Conservation (phyloP, 2,888 invertebrate genomes). For the Masnerella sp. region DNA sequence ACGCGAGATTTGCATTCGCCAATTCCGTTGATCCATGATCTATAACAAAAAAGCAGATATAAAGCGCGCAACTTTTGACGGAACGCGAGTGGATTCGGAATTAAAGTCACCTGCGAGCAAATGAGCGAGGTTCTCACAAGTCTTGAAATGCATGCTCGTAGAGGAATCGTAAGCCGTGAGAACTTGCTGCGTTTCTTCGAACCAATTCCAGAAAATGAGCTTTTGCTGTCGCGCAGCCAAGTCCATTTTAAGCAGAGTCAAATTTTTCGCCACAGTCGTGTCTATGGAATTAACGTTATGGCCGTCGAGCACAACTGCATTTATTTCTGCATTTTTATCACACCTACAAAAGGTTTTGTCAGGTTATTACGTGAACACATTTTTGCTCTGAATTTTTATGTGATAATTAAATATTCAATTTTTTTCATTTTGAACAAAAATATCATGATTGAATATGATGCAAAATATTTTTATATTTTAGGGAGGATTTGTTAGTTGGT, state of each 20-base stretch:
- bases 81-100: slow-evolving; percentile 13
- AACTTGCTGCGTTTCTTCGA: slow-evolving; percentile 66
- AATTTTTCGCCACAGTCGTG: slow-evolving; percentile 83
- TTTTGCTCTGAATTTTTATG: too few species aligned
- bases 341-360: slow-evolving; percentile 72
- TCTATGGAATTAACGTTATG: slow-evolving; percentile 82
- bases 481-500: too few species aligned
- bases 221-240: slow-evolving; percentile 70
- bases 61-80: slow-evolving; percentile 10
- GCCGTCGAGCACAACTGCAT: slow-evolving; percentile 82
- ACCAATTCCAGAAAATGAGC: slow-evolving; percentile 76
- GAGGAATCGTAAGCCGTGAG: slow-evolving; percentile 69
- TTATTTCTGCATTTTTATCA: slow-evolving; percentile 69
- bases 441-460: too few species aligned
- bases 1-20: not conserved
- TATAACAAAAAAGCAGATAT: slow-evolving; percentile 1
- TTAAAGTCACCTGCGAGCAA: slow-evolving; percentile 65
- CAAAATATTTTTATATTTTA: not conserved
- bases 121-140: slow-evolving; percentile 63
- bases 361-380: too few species aligned
- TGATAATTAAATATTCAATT: too few species aligned
- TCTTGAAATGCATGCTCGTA: slow-evolving; percentile 65
- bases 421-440: too few species aligned
- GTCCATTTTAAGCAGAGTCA: slow-evolving; percentile 70
- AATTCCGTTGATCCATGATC: slow-evolving; percentile 5